A percentile compares a stretch with the other conserved stretches of the same genome.
Evolutionary conservation across 2,113 vertebrate species (phyloP).

Genomic region (Coregonus clupeaformis): DNA sequence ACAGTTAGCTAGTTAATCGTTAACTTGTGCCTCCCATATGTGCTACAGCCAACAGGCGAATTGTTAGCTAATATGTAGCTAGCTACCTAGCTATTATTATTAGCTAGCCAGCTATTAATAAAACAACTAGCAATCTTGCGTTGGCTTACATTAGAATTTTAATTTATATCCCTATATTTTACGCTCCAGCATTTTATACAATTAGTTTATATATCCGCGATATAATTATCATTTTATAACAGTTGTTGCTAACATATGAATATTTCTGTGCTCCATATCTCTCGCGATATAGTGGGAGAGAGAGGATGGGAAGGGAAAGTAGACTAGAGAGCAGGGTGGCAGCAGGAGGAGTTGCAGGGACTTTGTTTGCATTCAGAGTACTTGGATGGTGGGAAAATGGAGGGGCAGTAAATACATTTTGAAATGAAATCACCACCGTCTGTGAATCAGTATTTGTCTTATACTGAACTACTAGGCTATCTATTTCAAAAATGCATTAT

Average conservation of each 20-base stretch:
- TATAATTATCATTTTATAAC: constrained; percentile 34
- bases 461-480: no score
- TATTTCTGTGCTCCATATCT: constrained; percentile 49
- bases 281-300: constrained; percentile 48
- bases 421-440: no score
- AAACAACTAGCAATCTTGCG: constrained; percentile 37
- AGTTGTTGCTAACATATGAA: constrained; percentile 38
- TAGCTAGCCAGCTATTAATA: constrained; percentile 35
- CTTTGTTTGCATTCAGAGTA: no score
- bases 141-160: constrained; percentile 21
- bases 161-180: constrained; percentile 13
- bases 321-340: neutral
- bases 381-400: no score
- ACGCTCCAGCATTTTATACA: neutral
- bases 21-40: no score
- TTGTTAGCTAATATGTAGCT: neutral
- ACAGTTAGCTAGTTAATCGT: constrained; percentile 3
- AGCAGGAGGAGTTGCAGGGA: no score
- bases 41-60: neutral
- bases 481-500: no score
- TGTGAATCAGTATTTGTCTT: no score
- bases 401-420: no score
- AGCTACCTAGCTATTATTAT: constrained; percentile 19
- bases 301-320: neutral
- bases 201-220: constrained; percentile 9